Conservation (phyloP, 2,797 vertebrate species). For the Coracias cyanogaster region DNA sequence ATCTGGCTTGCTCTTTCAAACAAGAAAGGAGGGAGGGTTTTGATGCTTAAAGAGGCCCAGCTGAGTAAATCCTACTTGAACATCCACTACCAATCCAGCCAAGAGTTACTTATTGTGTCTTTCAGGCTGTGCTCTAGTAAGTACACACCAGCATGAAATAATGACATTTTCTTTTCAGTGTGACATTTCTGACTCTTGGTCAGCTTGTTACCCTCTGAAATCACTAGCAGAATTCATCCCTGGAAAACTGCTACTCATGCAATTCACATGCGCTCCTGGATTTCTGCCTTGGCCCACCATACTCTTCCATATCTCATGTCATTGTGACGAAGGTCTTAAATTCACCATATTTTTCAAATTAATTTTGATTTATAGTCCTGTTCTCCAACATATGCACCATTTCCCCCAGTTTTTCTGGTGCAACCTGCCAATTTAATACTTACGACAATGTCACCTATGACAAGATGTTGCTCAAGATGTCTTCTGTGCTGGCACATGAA, state of each 20-base stretch:
- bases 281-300: background rate
- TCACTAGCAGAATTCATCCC: background rate
- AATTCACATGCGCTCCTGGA: background rate
- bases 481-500: background rate
- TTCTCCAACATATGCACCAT: background rate
- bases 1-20: background rate
- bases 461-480: background rate
- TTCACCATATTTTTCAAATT: background rate
- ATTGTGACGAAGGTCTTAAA: background rate
- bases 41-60: background rate
- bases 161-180: background rate
- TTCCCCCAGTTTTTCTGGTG: background rate
- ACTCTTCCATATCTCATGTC: background rate
- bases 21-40: background rate
- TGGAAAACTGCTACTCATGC: background rate
- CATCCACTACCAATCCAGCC: background rate
- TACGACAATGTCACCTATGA: background rate
- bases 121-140: background rate
- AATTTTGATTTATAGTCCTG: background rate
- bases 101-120: background rate
- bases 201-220: background rate
- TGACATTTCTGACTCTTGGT: background rate
- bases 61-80: background rate
- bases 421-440: background rate
- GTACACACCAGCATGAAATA: background rate